Base-by-base conservation (phyloP, 2,113 vertebrate genomes). In the Cyrtonyx montezumae region DNA sequence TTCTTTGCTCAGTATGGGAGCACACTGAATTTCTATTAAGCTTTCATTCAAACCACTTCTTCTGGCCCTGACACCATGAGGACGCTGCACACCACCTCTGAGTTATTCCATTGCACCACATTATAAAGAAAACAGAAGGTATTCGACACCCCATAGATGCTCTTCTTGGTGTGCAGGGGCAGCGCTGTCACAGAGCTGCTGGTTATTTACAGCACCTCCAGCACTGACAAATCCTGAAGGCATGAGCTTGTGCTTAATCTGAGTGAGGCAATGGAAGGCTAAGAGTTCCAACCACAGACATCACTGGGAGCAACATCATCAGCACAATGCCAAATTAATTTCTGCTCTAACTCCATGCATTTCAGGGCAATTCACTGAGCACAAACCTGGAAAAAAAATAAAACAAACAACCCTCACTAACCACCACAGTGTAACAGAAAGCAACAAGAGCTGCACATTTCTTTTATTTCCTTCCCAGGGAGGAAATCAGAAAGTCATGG, bases 1-100 rank as follows among this genome's bases (percentile, higher is more conserved):
- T 89, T 94, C 89, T 11, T 11, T 20, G 71, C 93, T 87, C 89
- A 92, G 95, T 79, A 77, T 45, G 79, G 79, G 20, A 84, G 59
- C 75, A 43, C 34, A n/a, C 40, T 61, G 75, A 65, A 75, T 89
- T 96, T 83, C 69, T 75, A 78, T 90, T 65, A 83, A 70, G 51
- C 76, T 83, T 92, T 88, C 87, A 91, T 34, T 87, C 89, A 82
- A 85, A 55, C 63, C 53, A 48, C 63, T 92, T 55, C 40, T 88
- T 62, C 81, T 56, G 84, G 65, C 49, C 68, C 30, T 45, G 59
- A 3, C 43, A 37, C 59, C 85, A 59, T 2, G 48, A 90, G 51
- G 68, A 82, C 45, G 34, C 51, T 77, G 67, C 30, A 19, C 22
- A 77, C 40, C 71, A 89, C 43, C 84, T 85, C 55, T 2, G 5